Conservation (phyloP, 2,113 vertebrate species). For the Origma solitaria region DNA sequence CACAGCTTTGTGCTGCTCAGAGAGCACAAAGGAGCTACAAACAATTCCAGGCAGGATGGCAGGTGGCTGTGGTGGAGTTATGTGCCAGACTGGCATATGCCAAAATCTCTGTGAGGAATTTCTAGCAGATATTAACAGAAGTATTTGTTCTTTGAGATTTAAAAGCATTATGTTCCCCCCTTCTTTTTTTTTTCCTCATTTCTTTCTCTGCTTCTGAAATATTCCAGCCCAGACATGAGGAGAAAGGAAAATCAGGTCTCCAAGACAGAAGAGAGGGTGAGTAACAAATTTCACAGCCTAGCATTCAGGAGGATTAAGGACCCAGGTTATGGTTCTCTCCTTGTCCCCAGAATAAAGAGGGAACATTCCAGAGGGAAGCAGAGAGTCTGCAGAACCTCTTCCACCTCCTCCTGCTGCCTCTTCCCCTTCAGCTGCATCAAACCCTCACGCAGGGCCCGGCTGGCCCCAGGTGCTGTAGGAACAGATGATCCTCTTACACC, state of each 20-base stretch:
- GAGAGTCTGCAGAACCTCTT: background rate
- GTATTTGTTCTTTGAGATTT: background rate
- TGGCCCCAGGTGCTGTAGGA: slow-evolving; percentile 72
- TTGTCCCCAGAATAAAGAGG: background rate
- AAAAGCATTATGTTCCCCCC: background rate
- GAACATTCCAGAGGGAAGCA: background rate
- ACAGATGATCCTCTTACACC: slow-evolving; percentile 72
- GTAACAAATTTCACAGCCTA: background rate
- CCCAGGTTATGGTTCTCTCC: background rate
- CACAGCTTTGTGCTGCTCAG: slow-evolving; percentile 2
- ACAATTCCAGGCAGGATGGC: background rate
- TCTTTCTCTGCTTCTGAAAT: background rate
- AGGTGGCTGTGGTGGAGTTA: background rate
- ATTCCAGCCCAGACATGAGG: background rate
- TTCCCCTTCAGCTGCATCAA: background rate
- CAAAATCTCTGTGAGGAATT: background rate
- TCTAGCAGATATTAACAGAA: background rate
- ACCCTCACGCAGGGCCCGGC: slow-evolving; percentile 56
- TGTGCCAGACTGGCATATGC: background rate
- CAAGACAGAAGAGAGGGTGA: background rate
- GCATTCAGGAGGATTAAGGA: background rate
- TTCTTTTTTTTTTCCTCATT: background rate
- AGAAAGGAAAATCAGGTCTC: background rate
- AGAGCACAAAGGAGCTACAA: background rate
- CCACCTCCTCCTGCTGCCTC: background rate